Evolutionary conservation across 53 echinoderm and acorn worm species (phyloP), one percentile per base, ranked within the genome.

Genomic region (Patiria pectinifera): DNA sequence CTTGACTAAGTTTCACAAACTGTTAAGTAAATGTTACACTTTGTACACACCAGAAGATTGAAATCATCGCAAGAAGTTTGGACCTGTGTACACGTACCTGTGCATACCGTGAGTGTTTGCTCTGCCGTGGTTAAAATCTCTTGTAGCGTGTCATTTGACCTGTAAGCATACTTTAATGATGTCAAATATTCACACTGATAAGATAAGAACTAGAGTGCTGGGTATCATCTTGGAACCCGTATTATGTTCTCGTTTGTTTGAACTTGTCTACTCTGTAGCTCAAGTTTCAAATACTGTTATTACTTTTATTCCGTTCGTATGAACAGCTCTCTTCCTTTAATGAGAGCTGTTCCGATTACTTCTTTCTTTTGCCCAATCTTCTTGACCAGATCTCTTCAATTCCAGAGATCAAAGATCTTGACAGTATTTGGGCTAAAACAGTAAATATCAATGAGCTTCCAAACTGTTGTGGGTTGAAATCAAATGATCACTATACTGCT

Each of bases 131-230:
- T 49, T 78, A 60, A 53, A 24, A 78, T 48, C 58, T 76, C 77
- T 24, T 44, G 21, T 82, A 58, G 53, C 18, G n/a, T 48, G 76
- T 60, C 62, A 21, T 78, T 87, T 87, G 78, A 60, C 76, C 76
- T 86, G 60, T 60, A 77, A 60, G 60, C 87, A 87, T 59, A 48
- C 45, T 45, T 23, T 76, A 43, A 63, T 84, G 43, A 63, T 71
- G 3, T 45, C 25, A 74, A 86, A 71, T 76, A 75, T 87, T 47
- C 77, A 76, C 58, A 53, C 12, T 26, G 78, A 87, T 78, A 87
- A 78, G 59, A 77, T 87, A 62, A 61, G 58, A 59, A 62, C 87
- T 43, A 59, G 87, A 87, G 87, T 87, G 76, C 87, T 72, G 60
- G 14, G 18, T 70, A 18, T 71, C 71, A 85, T 18, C 15, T 25